A percentile compares a stretch with the other conserved stretches of the same genome.
Conservation (phyloP, 1,140 invertebrate species). For the Potamilus streckersoni region DNA sequence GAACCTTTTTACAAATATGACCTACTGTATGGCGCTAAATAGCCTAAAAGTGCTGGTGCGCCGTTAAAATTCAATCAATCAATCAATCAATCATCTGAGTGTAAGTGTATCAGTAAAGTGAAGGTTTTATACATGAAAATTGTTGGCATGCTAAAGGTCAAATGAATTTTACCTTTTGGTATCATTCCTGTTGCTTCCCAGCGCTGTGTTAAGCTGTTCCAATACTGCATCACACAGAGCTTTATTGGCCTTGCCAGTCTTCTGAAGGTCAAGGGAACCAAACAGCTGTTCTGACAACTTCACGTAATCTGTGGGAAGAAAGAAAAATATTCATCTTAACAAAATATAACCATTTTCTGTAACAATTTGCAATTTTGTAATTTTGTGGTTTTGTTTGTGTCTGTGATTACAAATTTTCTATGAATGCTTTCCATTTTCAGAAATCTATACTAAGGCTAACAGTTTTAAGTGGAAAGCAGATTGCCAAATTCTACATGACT, state of each 20-base stretch:
- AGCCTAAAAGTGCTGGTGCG: too few species aligned
- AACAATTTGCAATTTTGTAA: not conserved
- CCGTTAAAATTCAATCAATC: too few species aligned
- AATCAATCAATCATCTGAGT: too few species aligned
- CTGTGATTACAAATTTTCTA: too few species aligned
- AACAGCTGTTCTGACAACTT: conserved; percentile 43
- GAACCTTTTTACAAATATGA: too few species aligned
- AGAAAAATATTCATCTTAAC: not conserved
- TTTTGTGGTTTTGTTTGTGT: not conserved
- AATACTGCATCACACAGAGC: conserved; percentile 50
- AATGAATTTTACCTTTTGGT: conserved; percentile 30
- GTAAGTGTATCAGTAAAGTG: too few species aligned
- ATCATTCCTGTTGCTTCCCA: conserved; percentile 41
- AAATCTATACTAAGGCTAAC: too few species aligned
- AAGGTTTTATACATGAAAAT: too few species aligned
- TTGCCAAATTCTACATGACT: too few species aligned
- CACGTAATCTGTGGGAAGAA: conserved; percentile 44
- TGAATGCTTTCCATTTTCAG: not conserved
- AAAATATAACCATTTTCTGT: not conserved
- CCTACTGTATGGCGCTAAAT: too few species aligned
- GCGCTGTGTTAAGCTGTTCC: conserved; percentile 47
- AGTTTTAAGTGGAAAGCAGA: not conserved
- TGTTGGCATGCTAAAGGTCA: too few species aligned
- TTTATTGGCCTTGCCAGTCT: conserved; percentile 50
- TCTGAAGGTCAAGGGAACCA: conserved; percentile 45